These are phyloP conservation scores for Dasysyrphus albostriatus DNA, from an alignment of 2,888 invertebrate species.

Conservation along the genomic window DNA sequence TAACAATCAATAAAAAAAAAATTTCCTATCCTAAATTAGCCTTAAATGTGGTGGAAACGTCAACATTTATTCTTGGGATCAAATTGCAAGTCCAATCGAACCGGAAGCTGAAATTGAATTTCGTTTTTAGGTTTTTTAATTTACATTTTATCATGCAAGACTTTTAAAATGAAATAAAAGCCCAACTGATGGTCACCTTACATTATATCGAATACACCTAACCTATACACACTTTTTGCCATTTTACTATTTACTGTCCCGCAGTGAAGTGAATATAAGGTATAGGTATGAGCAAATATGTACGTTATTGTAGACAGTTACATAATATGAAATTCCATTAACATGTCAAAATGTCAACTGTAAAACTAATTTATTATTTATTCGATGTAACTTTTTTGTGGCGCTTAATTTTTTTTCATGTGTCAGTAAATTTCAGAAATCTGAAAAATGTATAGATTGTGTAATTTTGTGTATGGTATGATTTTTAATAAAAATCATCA, in stretches of 20 bases:
- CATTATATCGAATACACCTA: neutral
- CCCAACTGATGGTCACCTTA: slow-evolving; percentile 5
- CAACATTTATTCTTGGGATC: too few relatives aligned
- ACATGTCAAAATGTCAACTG: slow-evolving; percentile 41
- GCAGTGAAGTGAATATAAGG: slow-evolving; percentile 28
- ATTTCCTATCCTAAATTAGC: too few relatives aligned
- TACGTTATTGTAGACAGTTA: slow-evolving; percentile 13
- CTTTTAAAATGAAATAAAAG: neutral
- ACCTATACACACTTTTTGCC: neutral
- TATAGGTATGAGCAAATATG: neutral
- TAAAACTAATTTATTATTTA: slow-evolving; percentile 39
- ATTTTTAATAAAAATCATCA: neutral
- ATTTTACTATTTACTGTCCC: slow-evolving; percentile 8
- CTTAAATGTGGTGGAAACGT: too few relatives aligned
- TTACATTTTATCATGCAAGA: too few relatives aligned
- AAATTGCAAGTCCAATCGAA: too few relatives aligned
- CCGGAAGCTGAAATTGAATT: too few relatives aligned
- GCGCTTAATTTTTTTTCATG: slow-evolving; percentile 19
- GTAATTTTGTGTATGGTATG: neutral
- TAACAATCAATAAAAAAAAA: too few relatives aligned
- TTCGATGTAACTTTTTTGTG: slow-evolving; percentile 27
- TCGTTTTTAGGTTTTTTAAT: too few relatives aligned
- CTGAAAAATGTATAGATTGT: neutral
- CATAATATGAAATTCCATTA: slow-evolving; percentile 32
- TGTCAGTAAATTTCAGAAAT: slow-evolving; percentile 3